These are phyloP conservation scores for Meandrina meandrites DNA, from an alignment of 92 coral and sea anemone genomes.

Conservation along the genomic window DNA sequence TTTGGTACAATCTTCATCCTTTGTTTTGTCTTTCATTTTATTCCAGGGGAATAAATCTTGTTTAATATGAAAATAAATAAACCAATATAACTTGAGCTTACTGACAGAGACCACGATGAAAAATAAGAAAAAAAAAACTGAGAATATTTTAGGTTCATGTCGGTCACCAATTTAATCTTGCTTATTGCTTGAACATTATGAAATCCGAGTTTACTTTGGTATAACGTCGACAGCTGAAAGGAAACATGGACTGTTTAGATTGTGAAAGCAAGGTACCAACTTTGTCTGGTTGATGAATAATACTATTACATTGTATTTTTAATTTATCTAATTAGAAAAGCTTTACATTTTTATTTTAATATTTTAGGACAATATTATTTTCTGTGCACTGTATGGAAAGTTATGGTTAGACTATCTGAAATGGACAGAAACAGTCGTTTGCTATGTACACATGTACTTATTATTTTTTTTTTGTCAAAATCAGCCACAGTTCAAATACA, in stretches of 20 bases:
- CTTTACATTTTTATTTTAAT: not conserved
- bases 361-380: not conserved
- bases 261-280: not conserved
- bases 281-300: not conserved
- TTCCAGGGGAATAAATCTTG: not conserved
- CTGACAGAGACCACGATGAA: no score
- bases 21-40: not conserved
- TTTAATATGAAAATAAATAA: not conserved
- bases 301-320: no score
- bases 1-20: not conserved
- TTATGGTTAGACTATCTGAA: not conserved
- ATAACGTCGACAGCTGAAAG: not conserved
- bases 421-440: not conserved
- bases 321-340: not conserved
- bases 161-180: not conserved
- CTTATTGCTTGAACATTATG: not conserved
- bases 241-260: not conserved
- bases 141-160: not conserved
- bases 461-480: not conserved
- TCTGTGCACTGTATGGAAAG: not conserved
- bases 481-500: not conserved
- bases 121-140: not conserved
- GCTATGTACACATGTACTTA: not conserved
- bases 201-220: not conserved
- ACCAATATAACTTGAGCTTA: no score